These are phyloP conservation scores for Bucorvus abyssinicus DNA, from an alignment of 2,797 vertebrate species.

Conservation along the genomic window DNA sequence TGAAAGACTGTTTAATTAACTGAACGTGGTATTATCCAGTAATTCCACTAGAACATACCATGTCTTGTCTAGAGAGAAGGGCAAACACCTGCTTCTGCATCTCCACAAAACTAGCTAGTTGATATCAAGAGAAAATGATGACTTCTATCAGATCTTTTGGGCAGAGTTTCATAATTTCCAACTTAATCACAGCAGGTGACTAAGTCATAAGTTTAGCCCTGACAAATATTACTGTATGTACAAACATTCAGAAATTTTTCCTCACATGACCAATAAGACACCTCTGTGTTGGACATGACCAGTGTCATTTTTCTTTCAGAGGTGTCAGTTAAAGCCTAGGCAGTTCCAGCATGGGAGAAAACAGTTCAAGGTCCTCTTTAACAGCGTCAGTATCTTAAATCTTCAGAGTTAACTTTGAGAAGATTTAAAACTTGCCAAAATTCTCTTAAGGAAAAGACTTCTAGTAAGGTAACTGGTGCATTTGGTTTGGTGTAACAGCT, in stretches of 20 bases:
- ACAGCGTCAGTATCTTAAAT: background rate
- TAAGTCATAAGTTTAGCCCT: background rate
- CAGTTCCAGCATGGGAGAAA: background rate
- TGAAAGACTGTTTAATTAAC: background rate
- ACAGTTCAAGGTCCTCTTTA: background rate
- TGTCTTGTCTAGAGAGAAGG: background rate
- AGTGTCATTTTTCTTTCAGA: background rate
- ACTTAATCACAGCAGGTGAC: background rate
- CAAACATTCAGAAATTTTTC: background rate
- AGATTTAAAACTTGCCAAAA: background rate
- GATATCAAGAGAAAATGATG: background rate
- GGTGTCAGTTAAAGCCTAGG: background rate
- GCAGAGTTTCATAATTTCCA: background rate
- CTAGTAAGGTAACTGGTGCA: background rate
- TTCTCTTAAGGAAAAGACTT: background rate
- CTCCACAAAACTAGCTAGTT: background rate
- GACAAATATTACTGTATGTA: background rate
- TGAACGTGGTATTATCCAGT: background rate
- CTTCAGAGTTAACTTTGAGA: background rate
- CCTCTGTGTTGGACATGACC: background rate
- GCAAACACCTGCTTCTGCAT: background rate
- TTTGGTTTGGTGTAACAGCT: background rate
- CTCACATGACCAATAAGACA: background rate
- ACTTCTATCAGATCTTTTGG: background rate
- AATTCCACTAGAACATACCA: background rate